Base-by-base conservation (phyloP, 2,797 vertebrate genomes). In the Tapirus indicus region DNA sequence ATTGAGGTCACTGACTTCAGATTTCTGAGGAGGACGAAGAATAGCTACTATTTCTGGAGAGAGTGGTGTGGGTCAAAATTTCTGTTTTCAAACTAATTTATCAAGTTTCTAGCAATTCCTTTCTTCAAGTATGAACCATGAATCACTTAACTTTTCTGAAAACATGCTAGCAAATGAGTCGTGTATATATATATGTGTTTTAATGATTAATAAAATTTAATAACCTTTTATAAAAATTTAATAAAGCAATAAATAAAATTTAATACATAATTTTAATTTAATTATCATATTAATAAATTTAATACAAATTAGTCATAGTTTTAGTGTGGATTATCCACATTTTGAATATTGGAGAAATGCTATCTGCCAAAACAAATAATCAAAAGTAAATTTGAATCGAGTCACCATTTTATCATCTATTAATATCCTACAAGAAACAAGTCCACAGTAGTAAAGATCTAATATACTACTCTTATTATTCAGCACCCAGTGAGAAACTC, bases 301-400 rank as follows among this genome's bases (percentile, higher is more conserved):
- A 83, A 77, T 58, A 64, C 6, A 85, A 77, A 11, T 77, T 62
- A 72, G 60, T 71, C 69, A 85, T 71, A 41, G 29, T 66, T 95
- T 66, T 89, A 85, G 74, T 96, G 38, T 64, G 7, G 2, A 41
- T 77, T 71, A 62, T 77, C 32, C 25, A 69, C 27, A 83, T 41
- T 71, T 77, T 91, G 44, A 38, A 60, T 74, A 38, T 23, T 74
- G 25, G 72, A 60, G 82, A 82, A 38, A 83, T 20, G 47, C 41
- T 27, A 84, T 93, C 88, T 80, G 52, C 62, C 32, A 62, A 64
- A 94, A 89, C 74, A 97, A 97, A 93, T 72, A 66, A 84, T 79
- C 13, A 41, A 7, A 90, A 41, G 17, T 49, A 85, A 90, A 54
- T 90, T 29, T 69, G 25, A 47, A 29, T 21, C 29, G 29, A 44